These are phyloP conservation scores for Suillia variegata DNA, from an alignment of 2,888 invertebrate genomes.

Conservation along the genomic window DNA sequence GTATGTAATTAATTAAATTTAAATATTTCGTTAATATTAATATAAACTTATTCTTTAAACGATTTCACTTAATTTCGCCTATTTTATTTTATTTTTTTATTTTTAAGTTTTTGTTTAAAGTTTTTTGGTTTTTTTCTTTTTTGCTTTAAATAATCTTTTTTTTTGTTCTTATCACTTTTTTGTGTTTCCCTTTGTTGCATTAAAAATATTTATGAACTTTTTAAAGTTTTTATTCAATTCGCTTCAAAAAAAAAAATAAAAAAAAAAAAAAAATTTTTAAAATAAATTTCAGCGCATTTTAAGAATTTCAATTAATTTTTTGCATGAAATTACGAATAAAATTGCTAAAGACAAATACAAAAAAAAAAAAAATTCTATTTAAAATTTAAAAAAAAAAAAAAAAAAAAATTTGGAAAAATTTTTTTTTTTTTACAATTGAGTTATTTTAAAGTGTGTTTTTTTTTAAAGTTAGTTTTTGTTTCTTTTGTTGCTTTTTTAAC, in stretches of 20 bases:
- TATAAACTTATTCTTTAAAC: constrained; percentile 36
- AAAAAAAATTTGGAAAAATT: constrained; percentile 31
- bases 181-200: constrained; percentile 46
- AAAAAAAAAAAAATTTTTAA: too few relatives aligned
- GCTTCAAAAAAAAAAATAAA: too few relatives aligned
- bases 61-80: constrained; percentile 11
- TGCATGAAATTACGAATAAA: too few relatives aligned
- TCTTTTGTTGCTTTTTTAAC: background rate
- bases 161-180: constrained; percentile 44
- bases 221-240: background rate
- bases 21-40: background rate
- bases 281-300: too few relatives aligned
- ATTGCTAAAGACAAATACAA: too few relatives aligned
- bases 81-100: constrained; percentile 22
- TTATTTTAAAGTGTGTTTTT: constrained; percentile 3
- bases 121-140: too few relatives aligned
- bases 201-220: constrained; percentile 30
- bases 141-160: constrained; percentile 30
- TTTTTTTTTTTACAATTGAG: background rate
- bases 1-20: constrained; percentile 33
- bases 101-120: constrained; percentile 23
- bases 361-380: too few relatives aligned
- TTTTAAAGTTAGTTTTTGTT: background rate
- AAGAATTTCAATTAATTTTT: too few relatives aligned
- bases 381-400: too few relatives aligned